Conservation (phyloP, 2,888 invertebrate species). For the Saturnia pavonia region DNA sequence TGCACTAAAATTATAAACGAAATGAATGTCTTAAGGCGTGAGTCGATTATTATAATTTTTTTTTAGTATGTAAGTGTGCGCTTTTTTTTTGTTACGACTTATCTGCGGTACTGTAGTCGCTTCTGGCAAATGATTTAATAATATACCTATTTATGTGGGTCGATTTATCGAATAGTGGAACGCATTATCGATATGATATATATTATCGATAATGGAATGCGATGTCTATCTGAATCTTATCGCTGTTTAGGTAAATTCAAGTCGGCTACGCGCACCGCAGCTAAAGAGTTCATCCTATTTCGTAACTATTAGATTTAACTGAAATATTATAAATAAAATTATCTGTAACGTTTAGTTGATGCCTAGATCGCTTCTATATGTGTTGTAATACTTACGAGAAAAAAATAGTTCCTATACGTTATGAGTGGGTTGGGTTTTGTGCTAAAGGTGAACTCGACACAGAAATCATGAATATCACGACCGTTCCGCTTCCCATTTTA, state of each 20-base stretch:
- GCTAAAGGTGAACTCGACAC: slow-evolving; percentile 3
- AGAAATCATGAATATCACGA: not conserved
- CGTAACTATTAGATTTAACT: slow-evolving; percentile 31
- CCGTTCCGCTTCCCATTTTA: too few species aligned
- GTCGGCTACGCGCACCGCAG: slow-evolving; percentile 20
- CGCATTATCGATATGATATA: not conserved
- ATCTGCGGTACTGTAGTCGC: slow-evolving; percentile 3
- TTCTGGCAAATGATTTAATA: not conserved
- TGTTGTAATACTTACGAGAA: slow-evolving; percentile 29
- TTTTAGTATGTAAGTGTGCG: slow-evolving; percentile 67
- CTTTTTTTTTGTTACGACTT: slow-evolving; percentile 39
- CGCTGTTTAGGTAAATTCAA: not conserved
- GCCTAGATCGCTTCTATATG: slow-evolving; percentile 33
- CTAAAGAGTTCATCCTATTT: slow-evolving; percentile 27
- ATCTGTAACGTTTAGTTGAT: slow-evolving; percentile 29
- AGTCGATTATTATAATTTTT: slow-evolving; percentile 52
- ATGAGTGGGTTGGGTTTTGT: not conserved
- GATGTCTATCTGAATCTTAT: not conserved
- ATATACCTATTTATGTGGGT: not conserved
- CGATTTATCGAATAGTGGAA: not conserved
- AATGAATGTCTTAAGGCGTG: slow-evolving; percentile 50
- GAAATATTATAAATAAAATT: slow-evolving; percentile 20
- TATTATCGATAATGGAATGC: not conserved
- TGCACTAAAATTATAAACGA: slow-evolving; percentile 29
- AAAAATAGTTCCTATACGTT: slow-evolving; percentile 34